Evolutionary conservation across 1,140 invertebrate genomes (phyloP).

Genomic region (Hypsibius dujardini): DNA sequence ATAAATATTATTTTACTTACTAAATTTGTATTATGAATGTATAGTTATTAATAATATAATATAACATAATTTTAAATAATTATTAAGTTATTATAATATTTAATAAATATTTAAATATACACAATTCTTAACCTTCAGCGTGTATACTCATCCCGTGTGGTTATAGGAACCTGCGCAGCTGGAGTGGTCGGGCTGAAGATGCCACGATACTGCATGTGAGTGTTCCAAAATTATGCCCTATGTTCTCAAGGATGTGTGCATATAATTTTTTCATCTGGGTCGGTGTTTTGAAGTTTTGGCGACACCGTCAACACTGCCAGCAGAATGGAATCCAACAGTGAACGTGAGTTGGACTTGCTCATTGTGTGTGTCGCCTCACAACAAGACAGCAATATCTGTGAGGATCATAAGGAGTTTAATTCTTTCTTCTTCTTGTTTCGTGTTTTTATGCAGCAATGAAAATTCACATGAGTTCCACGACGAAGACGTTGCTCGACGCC

Average conservation of each 20-base stretch:
- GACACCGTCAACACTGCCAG: conserved; percentile 86
- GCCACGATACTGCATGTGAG: conserved; percentile 60
- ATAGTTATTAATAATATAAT: too few relatives aligned
- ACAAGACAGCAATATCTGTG: neutral
- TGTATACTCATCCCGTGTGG: conserved; percentile 19
- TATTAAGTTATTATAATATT: too few relatives aligned
- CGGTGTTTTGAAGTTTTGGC: conserved; percentile 48
- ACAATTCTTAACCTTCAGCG: too few relatives aligned
- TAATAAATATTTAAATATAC: too few relatives aligned
- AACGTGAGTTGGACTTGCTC: conserved; percentile 35
- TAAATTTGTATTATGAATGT: too few relatives aligned
- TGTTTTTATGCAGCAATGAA: conserved; percentile 48
- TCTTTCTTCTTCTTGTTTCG: too few relatives aligned
- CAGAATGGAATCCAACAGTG: conserved; percentile 80
- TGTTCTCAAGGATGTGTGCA: too few relatives aligned
- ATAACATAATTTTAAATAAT: too few relatives aligned
- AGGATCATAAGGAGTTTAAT: too few relatives aligned
- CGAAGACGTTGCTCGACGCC: conserved; percentile 66
- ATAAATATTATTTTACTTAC: too few relatives aligned
- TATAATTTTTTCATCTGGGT: too few relatives aligned
- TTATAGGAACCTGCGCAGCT: conserved; percentile 63
- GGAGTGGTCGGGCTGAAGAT: conserved; percentile 83
- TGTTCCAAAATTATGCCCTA: too few relatives aligned
- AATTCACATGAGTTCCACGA: conserved; percentile 81
- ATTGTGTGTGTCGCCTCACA: conserved; percentile 16